Conservation (phyloP, 2,888 invertebrate genomes). For the Meganola albula region DNA sequence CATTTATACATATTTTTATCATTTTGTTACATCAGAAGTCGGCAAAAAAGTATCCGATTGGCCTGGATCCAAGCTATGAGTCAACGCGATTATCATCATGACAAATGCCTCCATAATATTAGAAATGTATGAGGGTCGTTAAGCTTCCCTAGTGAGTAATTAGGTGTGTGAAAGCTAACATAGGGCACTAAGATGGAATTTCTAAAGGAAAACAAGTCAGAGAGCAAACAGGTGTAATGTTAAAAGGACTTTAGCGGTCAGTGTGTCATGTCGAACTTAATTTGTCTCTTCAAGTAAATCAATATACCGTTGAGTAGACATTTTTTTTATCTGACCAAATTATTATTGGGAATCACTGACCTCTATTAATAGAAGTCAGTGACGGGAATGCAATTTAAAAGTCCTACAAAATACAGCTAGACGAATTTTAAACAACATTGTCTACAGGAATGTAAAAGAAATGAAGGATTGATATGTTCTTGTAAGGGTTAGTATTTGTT, state of each 20-base stretch:
- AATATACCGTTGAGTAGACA: too few species aligned
- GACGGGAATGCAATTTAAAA: too few species aligned
- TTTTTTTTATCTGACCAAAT: too few species aligned
- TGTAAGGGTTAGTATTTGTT: too few species aligned
- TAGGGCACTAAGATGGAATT: slow-evolving; percentile 43
- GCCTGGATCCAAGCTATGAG: slow-evolving; percentile 21
- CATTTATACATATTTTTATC: slow-evolving; percentile 15
- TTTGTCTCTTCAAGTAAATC: slow-evolving; percentile 34
- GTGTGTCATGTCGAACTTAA: slow-evolving; percentile 42
- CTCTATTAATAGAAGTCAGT: too few species aligned
- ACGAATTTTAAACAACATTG: too few species aligned
- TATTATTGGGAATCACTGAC: too few species aligned
- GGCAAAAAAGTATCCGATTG: slow-evolving; percentile 11
- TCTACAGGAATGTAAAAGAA: too few species aligned
- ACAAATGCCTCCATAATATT: slow-evolving; percentile 9
- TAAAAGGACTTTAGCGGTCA: slow-evolving; percentile 54
- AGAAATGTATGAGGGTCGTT: slow-evolving; percentile 16
- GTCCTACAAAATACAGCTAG: too few species aligned
- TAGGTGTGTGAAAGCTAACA: slow-evolving; percentile 50
- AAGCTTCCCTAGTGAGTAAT: slow-evolving; percentile 35
- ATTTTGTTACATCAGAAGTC: slow-evolving; percentile 11
- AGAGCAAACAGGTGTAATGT: slow-evolving; percentile 40
- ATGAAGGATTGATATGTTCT: too few species aligned
- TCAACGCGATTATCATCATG: slow-evolving; percentile 19
- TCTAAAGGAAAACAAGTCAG: slow-evolving; percentile 44